Percentiles rank a stretch among this genome's conserved stretches.
Conservation (phyloP, 2,113 vertebrate genomes). For the Podocnemis expansa region DNA sequence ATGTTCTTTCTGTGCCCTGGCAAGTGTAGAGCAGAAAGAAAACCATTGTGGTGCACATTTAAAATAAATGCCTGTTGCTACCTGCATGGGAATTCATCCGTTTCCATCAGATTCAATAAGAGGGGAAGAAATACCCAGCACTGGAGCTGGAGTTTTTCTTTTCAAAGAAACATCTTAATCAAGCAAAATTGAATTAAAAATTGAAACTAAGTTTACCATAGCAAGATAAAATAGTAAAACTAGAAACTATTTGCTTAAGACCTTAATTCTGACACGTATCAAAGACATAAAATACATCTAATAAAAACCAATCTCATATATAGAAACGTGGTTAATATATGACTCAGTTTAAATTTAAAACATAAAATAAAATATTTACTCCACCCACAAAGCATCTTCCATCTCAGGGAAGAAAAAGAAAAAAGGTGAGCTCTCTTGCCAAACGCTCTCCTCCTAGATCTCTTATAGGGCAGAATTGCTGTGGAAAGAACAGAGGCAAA, state of each 20-base stretch:
- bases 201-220: slow-evolving; percentile 42
- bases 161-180: slow-evolving; percentile 67
- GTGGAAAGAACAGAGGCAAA: neutral
- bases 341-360: slow-evolving; percentile 67
- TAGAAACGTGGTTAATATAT: slow-evolving; percentile 56
- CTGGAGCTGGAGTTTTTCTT: slow-evolving; percentile 47
- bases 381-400: neutral
- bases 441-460: neutral
- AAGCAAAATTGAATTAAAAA: slow-evolving; percentile 68
- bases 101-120: slow-evolving; percentile 65
- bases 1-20: slow-evolving; percentile 50
- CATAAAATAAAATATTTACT: slow-evolving; percentile 49
- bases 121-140: neutral
- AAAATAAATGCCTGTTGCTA: slow-evolving; percentile 63
- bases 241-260: slow-evolving; percentile 68
- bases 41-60: slow-evolving; percentile 21
- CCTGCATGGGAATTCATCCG: slow-evolving; percentile 56
- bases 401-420: neutral
- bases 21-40: slow-evolving; percentile 6
- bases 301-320: slow-evolving; percentile 71
- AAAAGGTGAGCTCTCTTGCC: neutral
- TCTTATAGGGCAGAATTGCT: neutral
- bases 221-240: slow-evolving; percentile 69
- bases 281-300: slow-evolving; percentile 71
- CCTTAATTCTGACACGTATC: slow-evolving; percentile 59